Conservation (phyloP, 2,797 vertebrate genomes). For the Myripristis murdjan region DNA sequence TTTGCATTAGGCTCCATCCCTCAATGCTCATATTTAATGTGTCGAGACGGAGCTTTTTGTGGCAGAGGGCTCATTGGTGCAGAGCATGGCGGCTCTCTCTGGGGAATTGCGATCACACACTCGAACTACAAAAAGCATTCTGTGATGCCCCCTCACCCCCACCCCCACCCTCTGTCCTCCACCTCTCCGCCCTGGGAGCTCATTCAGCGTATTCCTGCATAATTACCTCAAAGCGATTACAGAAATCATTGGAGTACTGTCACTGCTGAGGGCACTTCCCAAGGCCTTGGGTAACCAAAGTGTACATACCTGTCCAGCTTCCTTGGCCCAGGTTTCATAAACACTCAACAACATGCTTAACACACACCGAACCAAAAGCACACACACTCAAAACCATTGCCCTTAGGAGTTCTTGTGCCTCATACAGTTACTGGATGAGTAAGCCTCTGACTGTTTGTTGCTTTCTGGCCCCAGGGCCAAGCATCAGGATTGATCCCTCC, state of each 20-base stretch:
- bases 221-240: slow-evolving; percentile 83
- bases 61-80: slow-evolving; percentile 55
- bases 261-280: slow-evolving; percentile 56
- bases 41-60: slow-evolving; percentile 59
- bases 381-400: slow-evolving; percentile 47
- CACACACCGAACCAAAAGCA: slow-evolving; percentile 28
- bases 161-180: slow-evolving; percentile 6
- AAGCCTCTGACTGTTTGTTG: slow-evolving; percentile 47
- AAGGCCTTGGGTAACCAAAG: slow-evolving; percentile 69
- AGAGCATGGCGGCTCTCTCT: slow-evolving; percentile 51
- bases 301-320: slow-evolving; percentile 63
- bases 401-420: slow-evolving; percentile 37
- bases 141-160: slow-evolving; percentile 11
- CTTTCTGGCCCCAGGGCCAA: slow-evolving; percentile 54
- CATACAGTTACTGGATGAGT: slow-evolving; percentile 46
- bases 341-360: slow-evolving; percentile 25
- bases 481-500: slow-evolving; percentile 52
- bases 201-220: slow-evolving; percentile 80
- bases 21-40: slow-evolving; percentile 69
- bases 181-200: slow-evolving; percentile 56
- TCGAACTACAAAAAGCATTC: slow-evolving; percentile 71
- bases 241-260: slow-evolving; percentile 77
- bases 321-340: slow-evolving; percentile 31
- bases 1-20: slow-evolving; percentile 63
- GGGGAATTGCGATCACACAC: slow-evolving; percentile 75